These are phyloP conservation scores for Eristalinus sepulchralis DNA, from an alignment of 2,888 invertebrate genomes.

Conservation along the genomic window DNA sequence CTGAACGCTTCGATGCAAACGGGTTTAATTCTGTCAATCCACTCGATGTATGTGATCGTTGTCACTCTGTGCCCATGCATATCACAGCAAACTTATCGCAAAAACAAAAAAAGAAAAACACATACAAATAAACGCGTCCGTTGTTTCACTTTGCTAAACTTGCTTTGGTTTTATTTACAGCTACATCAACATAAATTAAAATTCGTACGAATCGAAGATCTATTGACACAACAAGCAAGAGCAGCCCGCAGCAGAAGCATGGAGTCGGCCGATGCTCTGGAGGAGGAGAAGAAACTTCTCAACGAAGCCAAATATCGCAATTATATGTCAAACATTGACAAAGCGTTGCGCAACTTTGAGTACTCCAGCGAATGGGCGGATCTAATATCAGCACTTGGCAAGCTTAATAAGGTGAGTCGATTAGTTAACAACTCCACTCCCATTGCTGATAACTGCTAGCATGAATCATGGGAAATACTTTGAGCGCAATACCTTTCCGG, in stretches of 20 bases:
- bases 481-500: background rate
- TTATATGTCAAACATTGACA: constrained; percentile 91
- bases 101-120: background rate
- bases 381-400: constrained; percentile 93
- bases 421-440: background rate
- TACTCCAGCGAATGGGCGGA: constrained; percentile 98
- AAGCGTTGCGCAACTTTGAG: constrained; percentile 94
- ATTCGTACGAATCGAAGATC: constrained; percentile 51
- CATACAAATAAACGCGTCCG: too few species aligned
- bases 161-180: constrained; percentile 26
- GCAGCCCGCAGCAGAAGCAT: constrained; percentile 71
- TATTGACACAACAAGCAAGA: constrained; percentile 17
- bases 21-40: background rate
- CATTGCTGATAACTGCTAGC: background rate
- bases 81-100: background rate
- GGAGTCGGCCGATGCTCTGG: constrained; percentile 79
- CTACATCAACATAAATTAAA: constrained; percentile 43
- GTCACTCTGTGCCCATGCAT: background rate
- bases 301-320: constrained; percentile 91
- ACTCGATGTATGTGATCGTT: background rate
- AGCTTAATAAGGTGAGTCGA: constrained; percentile 89
- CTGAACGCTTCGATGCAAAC: background rate
- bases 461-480: background rate
- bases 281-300: constrained; percentile 90
- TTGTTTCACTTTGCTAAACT: background rate